Percentiles rank a stretch among this genome's conserved stretches.
Evolutionary conservation across 2,888 invertebrate genomes (phyloP).

Genomic region (Melanostoma mellinum): DNA sequence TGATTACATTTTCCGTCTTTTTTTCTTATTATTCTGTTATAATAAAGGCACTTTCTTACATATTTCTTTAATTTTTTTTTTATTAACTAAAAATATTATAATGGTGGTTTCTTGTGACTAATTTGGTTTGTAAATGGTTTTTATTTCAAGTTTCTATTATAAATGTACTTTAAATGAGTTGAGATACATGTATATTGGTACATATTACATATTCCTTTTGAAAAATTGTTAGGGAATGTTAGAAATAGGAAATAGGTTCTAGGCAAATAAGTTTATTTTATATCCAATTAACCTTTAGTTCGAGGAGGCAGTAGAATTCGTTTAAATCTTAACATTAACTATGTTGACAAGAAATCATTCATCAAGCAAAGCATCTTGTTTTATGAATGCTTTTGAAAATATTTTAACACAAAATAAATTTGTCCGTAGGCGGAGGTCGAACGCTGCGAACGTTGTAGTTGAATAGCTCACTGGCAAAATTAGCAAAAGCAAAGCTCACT

Average conservation of each 20-base stretch:
- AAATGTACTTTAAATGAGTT: conserved; percentile 24
- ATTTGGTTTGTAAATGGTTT: conserved; percentile 37
- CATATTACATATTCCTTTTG: background rate
- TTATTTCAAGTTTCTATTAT: conserved; percentile 14
- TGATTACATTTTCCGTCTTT: conserved; percentile 22
- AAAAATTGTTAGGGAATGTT: conserved; percentile 58
- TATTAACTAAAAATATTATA: conserved; percentile 50
- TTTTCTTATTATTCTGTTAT: conserved; percentile 45
- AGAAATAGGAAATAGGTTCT: conserved; percentile 7
- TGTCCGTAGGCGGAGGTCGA: too few species aligned
- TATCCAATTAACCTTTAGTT: too few species aligned
- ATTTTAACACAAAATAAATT: too few species aligned
- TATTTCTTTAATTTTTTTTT: conserved; percentile 23
- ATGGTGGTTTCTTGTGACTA: conserved; percentile 58
- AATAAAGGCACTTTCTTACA: conserved; percentile 71
- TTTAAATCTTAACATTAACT: too few species aligned
- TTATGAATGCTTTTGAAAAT: too few species aligned
- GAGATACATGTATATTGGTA: background rate
- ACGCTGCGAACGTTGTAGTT: too few species aligned
- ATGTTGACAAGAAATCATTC: too few species aligned
- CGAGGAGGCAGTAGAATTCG: too few species aligned
- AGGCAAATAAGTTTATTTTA: too few species aligned
- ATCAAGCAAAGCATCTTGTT: too few species aligned
- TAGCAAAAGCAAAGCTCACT: too few species aligned
- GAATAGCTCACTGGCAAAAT: too few species aligned